These are phyloP conservation scores for Astur gentilis DNA, from an alignment of 2,113 vertebrate genomes.

Conservation along the genomic window DNA sequence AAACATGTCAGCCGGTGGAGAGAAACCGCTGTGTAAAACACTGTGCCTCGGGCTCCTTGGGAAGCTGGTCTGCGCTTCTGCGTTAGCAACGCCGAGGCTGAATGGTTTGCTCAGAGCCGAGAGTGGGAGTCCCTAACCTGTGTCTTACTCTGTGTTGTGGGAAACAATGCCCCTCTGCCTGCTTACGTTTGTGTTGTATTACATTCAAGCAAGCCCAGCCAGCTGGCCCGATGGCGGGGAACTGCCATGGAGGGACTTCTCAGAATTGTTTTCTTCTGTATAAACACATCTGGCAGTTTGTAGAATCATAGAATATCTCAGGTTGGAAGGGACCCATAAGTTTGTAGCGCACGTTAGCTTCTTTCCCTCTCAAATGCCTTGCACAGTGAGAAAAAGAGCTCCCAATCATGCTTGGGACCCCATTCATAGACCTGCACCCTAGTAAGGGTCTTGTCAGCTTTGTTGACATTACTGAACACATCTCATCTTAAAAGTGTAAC, in stretches of 20 bases:
- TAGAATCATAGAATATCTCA: background rate
- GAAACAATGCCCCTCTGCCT: background rate
- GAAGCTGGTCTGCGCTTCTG: background rate
- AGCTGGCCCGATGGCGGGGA: background rate
- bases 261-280: background rate
- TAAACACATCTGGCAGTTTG: background rate
- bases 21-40: background rate
- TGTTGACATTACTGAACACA: background rate
- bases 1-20: background rate
- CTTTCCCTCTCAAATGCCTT: background rate
- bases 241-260: background rate
- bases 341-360: background rate
- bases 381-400: background rate
- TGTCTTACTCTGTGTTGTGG: background rate
- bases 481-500: background rate
- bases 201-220: background rate
- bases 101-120: background rate
- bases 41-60: background rate
- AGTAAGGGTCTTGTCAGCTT: background rate
- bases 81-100: rapidly evolving
- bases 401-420: background rate
- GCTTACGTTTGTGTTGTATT: background rate
- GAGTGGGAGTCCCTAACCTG: background rate
- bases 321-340: background rate
- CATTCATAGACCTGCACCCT: background rate